phyloP scores from a whole-genome alignment of 2,888 invertebrate genomes.

The Hemistola chrysoprasaria region DNA sequence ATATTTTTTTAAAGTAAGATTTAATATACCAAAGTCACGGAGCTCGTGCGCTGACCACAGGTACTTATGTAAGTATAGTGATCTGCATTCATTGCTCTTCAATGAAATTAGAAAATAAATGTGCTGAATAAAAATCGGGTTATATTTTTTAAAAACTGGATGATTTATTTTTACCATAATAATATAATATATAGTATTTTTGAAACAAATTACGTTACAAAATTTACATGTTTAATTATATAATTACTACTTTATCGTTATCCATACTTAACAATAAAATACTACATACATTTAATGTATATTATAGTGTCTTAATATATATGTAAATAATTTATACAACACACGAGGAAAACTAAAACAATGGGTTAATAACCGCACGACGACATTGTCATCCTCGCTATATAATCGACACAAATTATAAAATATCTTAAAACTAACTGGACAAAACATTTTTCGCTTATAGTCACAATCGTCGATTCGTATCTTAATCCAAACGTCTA shows the following conservation, averaged over 20 bases:
- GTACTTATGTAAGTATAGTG: too few relatives aligned
- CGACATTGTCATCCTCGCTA: slow-evolving; percentile 35
- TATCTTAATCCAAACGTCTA: slow-evolving; percentile 50
- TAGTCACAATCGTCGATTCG: slow-evolving; percentile 58
- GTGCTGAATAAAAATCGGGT: slow-evolving; percentile 67
- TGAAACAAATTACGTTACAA: slow-evolving; percentile 89
- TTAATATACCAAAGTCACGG: too few relatives aligned
- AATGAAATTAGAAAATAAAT: too few relatives aligned
- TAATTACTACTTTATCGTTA: slow-evolving; percentile 70
- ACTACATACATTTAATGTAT: slow-evolving; percentile 81
- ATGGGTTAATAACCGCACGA: slow-evolving; percentile 40
- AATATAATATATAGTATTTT: slow-evolving; percentile 85
- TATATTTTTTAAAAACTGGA: slow-evolving; percentile 84
- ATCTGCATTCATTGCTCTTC: too few relatives aligned
- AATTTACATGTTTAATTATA: slow-evolving; percentile 86
- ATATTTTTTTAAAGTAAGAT: too few relatives aligned
- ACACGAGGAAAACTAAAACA: slow-evolving; percentile 58
- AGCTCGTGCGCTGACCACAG: too few relatives aligned
- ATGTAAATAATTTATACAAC: slow-evolving; percentile 79
- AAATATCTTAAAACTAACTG: slow-evolving; percentile 58
- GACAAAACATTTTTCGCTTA: slow-evolving; percentile 55
- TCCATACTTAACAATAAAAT: slow-evolving; percentile 82
- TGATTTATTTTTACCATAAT: slow-evolving; percentile 86
- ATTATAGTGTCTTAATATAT: slow-evolving; percentile 70
- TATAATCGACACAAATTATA: slow-evolving; percentile 27